Evolutionary conservation across 1,140 invertebrate genomes (phyloP), one percentile per base, ranked within the genome.

Genomic region (Trichonephila clavata): DNA sequence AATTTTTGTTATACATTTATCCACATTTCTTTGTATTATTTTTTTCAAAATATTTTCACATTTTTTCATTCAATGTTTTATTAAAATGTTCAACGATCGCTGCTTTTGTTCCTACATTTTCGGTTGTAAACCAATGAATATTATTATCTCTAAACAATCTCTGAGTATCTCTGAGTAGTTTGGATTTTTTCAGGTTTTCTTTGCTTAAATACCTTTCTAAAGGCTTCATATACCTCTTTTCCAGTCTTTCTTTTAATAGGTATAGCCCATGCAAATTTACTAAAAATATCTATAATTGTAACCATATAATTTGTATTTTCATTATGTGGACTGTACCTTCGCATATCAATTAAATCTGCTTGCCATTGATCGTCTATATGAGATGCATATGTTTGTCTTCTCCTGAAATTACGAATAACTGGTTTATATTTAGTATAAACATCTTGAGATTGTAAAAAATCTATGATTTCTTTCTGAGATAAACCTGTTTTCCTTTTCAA

Each of bases 221-320:
- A 94, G 24, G 94, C 94, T 7, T 94, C 20, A 20, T 92, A 50
- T 21, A 95, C 93, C 94, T 92, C 94, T 92, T 90, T 65, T 27
- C 94, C 96, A 95, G 86, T 92, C 96, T 95, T 97, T 20, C 93
- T 95, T 95, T 96, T 96, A 59, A 96, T 24, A 10, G 96, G 95
- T 43, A 95, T 68, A n/a, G 95, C 95, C 95, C 95, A 96, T 32
- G 95, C 95, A 94, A 95, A 96, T 95, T 96, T 96, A 86, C 95
- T 95, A 94, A 96, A 96, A 43, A 94, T 94, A 95, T 96, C 96
- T 90, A 96, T 96, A 10, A 96, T 95, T 50, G 95, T 95, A 87
- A 96, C 94, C 60, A 96, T 94, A 94, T 96, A 96, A 91, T 95
- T 95, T 94, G 95, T 95, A 57, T 95, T 95, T 65, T 95, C 95